A percentile compares a stretch with the other conserved stretches of the same genome.
Evolutionary conservation across 2,797 vertebrate species (phyloP).

Genomic region (Periophthalmus magnuspinnatus): DNA sequence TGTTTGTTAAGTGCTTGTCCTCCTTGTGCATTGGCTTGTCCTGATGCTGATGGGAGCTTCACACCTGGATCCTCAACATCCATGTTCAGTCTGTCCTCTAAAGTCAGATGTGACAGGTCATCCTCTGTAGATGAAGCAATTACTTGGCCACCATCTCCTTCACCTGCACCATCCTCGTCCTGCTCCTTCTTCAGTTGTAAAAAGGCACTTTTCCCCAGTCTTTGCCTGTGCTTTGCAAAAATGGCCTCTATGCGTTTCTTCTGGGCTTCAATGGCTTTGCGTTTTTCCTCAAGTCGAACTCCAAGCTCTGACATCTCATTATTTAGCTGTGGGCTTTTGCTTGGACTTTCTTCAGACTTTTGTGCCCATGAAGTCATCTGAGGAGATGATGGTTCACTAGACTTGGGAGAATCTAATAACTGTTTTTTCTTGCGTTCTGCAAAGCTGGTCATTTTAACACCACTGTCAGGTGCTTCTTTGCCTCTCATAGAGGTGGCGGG

Average conservation of each 20-base stretch:
- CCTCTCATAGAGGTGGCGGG: conserved; percentile 49
- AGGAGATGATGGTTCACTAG: conserved; percentile 39
- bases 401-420: conserved; percentile 65
- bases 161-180: conserved; percentile 51
- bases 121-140: conserved; percentile 67
- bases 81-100: conserved; percentile 77
- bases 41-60: conserved; percentile 40
- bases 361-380: conserved; percentile 69
- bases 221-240: conserved; percentile 90
- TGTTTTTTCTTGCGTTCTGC: conserved; percentile 88
- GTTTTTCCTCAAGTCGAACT: conserved; percentile 87
- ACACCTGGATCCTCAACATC: conserved; percentile 67
- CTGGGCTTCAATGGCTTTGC: conserved; percentile 90
- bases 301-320: conserved; percentile 89
- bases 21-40: conserved; percentile 47
- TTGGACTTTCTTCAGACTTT: conserved; percentile 75
- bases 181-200: conserved; percentile 86
- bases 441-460: conserved; percentile 91
- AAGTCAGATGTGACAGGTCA: conserved; percentile 64
- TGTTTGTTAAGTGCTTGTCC: conserved; percentile 58
- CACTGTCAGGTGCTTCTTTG: conserved; percentile 73
- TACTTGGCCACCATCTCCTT: conserved; percentile 35
- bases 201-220: conserved; percentile 89
- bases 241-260: conserved; percentile 93
- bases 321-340: conserved; percentile 81